These are phyloP conservation scores for Hypomecis punctinalis DNA, from an alignment of 2,888 invertebrate species.

Conservation along the genomic window DNA sequence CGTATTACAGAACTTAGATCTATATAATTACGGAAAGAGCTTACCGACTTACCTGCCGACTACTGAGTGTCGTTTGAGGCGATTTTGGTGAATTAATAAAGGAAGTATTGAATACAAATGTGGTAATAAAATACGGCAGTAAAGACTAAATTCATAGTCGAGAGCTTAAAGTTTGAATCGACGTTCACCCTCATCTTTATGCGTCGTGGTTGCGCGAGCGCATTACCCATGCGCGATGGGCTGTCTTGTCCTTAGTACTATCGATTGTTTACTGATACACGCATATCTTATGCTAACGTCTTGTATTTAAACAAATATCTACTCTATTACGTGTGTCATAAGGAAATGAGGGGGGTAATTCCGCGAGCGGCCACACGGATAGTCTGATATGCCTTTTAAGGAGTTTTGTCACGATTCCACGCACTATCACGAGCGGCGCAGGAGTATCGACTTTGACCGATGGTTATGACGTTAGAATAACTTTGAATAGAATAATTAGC, in stretches of 20 bases:
- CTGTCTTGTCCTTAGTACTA: constrained; percentile 64
- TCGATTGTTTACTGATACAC: constrained; percentile 77
- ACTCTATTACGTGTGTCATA: constrained; percentile 59
- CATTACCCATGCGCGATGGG: constrained; percentile 77
- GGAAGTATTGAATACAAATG: constrained; percentile 74
- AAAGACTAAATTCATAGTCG: constrained; percentile 68
- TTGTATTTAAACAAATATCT: constrained; percentile 57
- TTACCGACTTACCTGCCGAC: constrained; percentile 42
- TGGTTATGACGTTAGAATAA: constrained; percentile 82
- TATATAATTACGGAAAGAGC: constrained; percentile 38
- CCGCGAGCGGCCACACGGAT: constrained; percentile 65
- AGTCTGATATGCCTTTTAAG: constrained; percentile 71
- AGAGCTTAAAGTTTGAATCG: constrained; percentile 60
- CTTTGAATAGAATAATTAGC: constrained; percentile 82
- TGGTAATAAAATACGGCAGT: constrained; percentile 65
- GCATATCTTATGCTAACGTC: constrained; percentile 59
- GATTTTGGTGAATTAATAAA: constrained; percentile 57
- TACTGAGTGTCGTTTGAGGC: constrained; percentile 43
- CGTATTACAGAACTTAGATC: constrained; percentile 41
- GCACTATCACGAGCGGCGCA: constrained; percentile 69
- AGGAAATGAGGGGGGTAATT: constrained; percentile 46
- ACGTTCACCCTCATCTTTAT: constrained; percentile 73
- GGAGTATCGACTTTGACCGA: constrained; percentile 78
- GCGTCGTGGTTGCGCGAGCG: constrained; percentile 65
- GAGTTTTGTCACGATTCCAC: constrained; percentile 79